Evolutionary conservation across 2,888 invertebrate genomes (phyloP), one percentile per base, ranked within the genome.

Genomic region (Pristionchus japonicus): DNA sequence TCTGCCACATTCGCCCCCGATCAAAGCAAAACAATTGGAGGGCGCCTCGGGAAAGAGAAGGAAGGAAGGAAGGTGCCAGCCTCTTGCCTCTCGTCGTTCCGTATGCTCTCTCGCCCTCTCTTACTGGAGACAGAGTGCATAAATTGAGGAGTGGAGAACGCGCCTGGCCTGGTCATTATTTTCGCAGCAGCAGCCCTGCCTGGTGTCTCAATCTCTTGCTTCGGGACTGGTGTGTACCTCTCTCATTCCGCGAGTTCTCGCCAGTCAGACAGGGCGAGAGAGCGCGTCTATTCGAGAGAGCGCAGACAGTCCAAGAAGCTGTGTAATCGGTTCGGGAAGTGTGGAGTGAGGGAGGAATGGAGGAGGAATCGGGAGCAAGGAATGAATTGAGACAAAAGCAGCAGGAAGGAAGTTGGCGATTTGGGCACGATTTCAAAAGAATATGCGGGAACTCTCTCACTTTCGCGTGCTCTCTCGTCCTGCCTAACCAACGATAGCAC

Each of bases 81-180:
- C 64, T 15, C 31, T 31, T 1, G 31, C 7, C 34, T 20, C 23
- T 11, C n/a, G n/a, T n/a, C n/a, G n/a, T n/a, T n/a, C n/a, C n/a
- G n/a, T n/a, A n/a, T n/a, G n/a, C n/a, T n/a, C n/a, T n/a, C n/a
- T n/a, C n/a, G n/a, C n/a, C n/a, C n/a, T n/a, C n/a, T n/a, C n/a
- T n/a, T n/a, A n/a, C n/a, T n/a, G n/a, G n/a, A n/a, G n/a, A n/a
- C n/a, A n/a, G n/a, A n/a, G n/a, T n/a, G n/a, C n/a, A n/a, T n/a
- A n/a, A n/a, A n/a, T n/a, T n/a, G n/a, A n/a, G n/a, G n/a, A n/a
- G n/a, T n/a, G n/a, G n/a, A n/a, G n/a, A n/a, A n/a, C n/a, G n/a
- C n/a, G n/a, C n/a, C n/a, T n/a, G n/a, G n/a, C n/a, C n/a, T 40
- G 70, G 70, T 74, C 70, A 74, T 74, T 74, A 74, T 23, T 74